These are phyloP conservation scores for Nudaria mundana DNA, from an alignment of 2,888 invertebrate species.

Conservation along the genomic window DNA sequence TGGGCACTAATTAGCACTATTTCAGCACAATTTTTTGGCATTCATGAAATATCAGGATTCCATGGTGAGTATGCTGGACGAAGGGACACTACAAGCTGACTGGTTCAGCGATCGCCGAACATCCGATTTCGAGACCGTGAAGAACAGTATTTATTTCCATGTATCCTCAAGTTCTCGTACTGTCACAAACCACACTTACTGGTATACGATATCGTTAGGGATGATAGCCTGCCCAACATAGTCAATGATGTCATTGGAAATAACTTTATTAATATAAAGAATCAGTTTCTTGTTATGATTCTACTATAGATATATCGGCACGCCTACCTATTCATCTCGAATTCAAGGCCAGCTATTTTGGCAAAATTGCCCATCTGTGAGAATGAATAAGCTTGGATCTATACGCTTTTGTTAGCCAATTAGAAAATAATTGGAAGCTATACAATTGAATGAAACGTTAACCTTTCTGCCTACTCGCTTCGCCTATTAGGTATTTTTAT, in stretches of 20 bases:
- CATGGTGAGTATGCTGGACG: too few species aligned
- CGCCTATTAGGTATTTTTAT: background rate
- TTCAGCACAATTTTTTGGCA: too few species aligned
- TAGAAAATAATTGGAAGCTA: conserved; percentile 3
- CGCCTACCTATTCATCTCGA: conserved; percentile 1
- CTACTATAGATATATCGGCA: background rate
- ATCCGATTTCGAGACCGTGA: too few species aligned
- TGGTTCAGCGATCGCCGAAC: too few species aligned
- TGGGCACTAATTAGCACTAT: too few species aligned
- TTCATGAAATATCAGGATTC: too few species aligned
- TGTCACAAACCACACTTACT: too few species aligned
- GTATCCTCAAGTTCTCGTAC: too few species aligned
- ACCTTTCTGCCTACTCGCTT: conserved; percentile 2
- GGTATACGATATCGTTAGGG: too few species aligned
- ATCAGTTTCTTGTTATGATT: background rate
- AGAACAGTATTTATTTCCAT: too few species aligned
- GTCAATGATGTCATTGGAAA: background rate
- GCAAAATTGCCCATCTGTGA: conserved; percentile 6
- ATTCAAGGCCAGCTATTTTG: conserved; percentile 4
- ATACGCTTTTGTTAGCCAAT: conserved; percentile 5
- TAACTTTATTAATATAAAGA: background rate
- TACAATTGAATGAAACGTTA: conserved; percentile 1
- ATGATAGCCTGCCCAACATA: too few species aligned
- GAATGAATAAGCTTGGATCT: conserved; percentile 3
- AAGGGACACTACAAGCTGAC: too few species aligned